Evolutionary conservation across 2,888 invertebrate genomes (phyloP), one percentile per base, ranked within the genome.

Genomic region (Cylloceria caligata): DNA sequence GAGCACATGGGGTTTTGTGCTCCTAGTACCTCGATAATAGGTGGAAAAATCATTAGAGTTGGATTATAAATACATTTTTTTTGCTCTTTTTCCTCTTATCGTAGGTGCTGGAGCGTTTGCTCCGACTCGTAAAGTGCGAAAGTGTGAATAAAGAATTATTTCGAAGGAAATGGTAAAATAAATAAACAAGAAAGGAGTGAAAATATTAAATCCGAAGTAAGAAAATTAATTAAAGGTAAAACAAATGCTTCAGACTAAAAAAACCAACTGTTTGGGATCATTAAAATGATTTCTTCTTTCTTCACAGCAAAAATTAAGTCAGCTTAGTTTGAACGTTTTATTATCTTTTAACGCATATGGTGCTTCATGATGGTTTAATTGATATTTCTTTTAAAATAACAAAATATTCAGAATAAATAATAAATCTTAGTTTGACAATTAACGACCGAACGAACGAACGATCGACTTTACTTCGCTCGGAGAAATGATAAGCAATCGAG

Each of bases 1-100:
- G 9, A 52, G 73, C 45, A 30, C 47, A 55, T 30, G 62, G 13
- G 13, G 74, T 45, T 11, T 36, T 45, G 36, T 45, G 3, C 69
- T n/a, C 36, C 19, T 30, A 16, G 45, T 16, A 16, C 45, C 45
- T 45, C 45, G 3, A 16, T 13, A 45, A 45, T n/a, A 45, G 45
- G 45, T 45, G n/a, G 11, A n/a, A 45, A 45, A 45, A 45, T 45
- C 45, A 16, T 16, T 45, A 45, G 45, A 45, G 45, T 16, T 13
- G n/a, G 5, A 45, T n/a, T 45, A 45, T 45, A 45, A 45, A 45
- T 16, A 16, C 45, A 16, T 16, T 5, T 16, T 45, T n/a, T 45
- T n/a, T 5, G 4, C n/a, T 3, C 1, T 16, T 45, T 45, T 45
- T 45, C 16, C 5, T 45, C 1, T 16, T 45, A n/a, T 5, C 16